Evolutionary conservation across 2,113 vertebrate species (phyloP).

Genomic region (Myrmophylax atrothorax): DNA sequence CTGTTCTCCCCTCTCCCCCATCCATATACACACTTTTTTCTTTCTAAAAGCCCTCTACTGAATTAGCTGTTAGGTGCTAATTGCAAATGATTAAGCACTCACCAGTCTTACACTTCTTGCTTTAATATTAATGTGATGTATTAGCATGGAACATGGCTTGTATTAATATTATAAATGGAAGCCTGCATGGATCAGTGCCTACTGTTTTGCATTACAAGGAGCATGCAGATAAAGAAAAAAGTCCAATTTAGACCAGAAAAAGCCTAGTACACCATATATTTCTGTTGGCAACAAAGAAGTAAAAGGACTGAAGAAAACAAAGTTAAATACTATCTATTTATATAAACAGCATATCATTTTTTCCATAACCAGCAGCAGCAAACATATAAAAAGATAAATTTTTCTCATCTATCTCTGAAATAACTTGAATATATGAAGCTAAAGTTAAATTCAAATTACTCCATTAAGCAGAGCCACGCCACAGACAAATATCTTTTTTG

Average conservation of each 20-base stretch:
- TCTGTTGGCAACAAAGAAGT: conserved; percentile 35
- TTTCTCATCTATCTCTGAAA: conserved; percentile 37
- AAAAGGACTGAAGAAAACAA: conserved; percentile 59
- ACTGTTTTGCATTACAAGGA: conserved; percentile 72
- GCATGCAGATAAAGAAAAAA: conserved; percentile 67
- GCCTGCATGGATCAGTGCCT: conserved; percentile 77
- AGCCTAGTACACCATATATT: conserved; percentile 35
- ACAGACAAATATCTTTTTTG: conserved; percentile 4
- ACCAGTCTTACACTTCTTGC: conserved; percentile 76
- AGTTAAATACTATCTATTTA: conserved; percentile 66
- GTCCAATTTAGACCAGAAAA: conserved; percentile 53
- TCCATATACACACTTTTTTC: conserved; percentile 28
- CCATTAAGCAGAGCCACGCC: conserved; percentile 8
- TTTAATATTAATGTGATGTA: conserved; percentile 83
- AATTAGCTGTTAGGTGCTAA: conserved; percentile 81
- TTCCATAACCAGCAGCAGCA: conserved; percentile 20
- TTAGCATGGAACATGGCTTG: conserved; percentile 78
- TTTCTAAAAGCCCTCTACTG: conserved; percentile 75
- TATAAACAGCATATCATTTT: conserved; percentile 46
- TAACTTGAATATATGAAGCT: conserved; percentile 5
- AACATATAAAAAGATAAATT: conserved; percentile 39
- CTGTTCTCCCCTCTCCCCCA: conserved; percentile 4
- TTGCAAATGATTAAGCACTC: conserved; percentile 82
- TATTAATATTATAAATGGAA: conserved; percentile 83
- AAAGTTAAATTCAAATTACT: conserved; percentile 52